Conservation (phyloP, 1,140 invertebrate species). For the Eueides isabella region DNA sequence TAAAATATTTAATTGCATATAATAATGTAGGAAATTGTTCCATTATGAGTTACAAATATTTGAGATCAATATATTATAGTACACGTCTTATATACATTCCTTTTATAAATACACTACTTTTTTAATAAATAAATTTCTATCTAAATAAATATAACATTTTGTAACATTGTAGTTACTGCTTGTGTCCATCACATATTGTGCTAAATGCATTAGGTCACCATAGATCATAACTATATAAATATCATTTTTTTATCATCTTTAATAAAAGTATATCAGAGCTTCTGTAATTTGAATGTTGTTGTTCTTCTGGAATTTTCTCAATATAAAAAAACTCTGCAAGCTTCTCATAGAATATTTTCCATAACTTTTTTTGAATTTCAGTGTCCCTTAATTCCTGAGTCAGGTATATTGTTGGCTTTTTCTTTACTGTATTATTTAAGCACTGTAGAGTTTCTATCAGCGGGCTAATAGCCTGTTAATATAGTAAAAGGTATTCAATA, state of each 20-base stretch:
- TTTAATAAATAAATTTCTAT: neutral
- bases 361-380: slow-evolving; percentile 81
- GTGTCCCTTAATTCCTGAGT: slow-evolving; percentile 84
- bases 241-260: slow-evolving; percentile 77
- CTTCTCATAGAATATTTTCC: slow-evolving; percentile 80
- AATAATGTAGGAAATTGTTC: neutral
- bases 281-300: slow-evolving; percentile 83
- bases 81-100: neutral
- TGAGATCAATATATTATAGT: slow-evolving; percentile 2
- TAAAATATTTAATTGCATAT: neutral
- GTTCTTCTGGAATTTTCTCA: slow-evolving; percentile 75
- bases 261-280: slow-evolving; percentile 83
- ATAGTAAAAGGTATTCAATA: neutral
- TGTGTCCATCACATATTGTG: slow-evolving; percentile 28
- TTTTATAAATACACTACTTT: neutral
- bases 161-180: neutral
- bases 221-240: slow-evolving; percentile 49
- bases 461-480: slow-evolving; percentile 83
- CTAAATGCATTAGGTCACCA: slow-evolving; percentile 26
- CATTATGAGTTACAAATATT: neutral
- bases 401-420: slow-evolving; percentile 79
- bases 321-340: slow-evolving; percentile 78
- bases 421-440: slow-evolving; percentile 68
- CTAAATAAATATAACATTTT: neutral
- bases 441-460: slow-evolving; percentile 81